Percentiles rank a stretch among this genome's conserved stretches.
phyloP scores from a whole-genome alignment of 2,113 vertebrate species.

The Saimiri boliviensis region DNA sequence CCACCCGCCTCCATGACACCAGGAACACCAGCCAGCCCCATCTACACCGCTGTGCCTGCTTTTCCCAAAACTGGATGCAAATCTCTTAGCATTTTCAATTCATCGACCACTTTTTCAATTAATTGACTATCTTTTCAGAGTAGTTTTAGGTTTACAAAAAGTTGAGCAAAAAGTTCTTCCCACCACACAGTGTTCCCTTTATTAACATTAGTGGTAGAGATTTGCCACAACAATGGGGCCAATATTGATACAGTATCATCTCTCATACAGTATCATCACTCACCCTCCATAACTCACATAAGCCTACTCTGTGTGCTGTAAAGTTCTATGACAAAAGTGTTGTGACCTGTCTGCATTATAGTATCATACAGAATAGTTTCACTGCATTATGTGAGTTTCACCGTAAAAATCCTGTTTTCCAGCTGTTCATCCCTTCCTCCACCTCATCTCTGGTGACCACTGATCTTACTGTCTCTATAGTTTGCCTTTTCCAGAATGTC shows the following conservation, averaged over 20 bases:
- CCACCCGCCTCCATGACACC: fast-evolving
- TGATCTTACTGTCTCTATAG: background rate
- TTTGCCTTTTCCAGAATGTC: background rate
- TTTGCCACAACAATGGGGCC: fast-evolving
- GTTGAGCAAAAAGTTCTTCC: background rate
- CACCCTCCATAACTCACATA: background rate
- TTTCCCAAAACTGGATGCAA: background rate
- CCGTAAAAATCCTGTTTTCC: background rate
- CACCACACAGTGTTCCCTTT: background rate
- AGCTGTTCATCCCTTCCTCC: background rate
- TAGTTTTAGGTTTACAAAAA: background rate
- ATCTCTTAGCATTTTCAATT: background rate
- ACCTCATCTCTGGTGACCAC: too few species aligned
- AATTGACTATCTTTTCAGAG: background rate
- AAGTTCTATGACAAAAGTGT: background rate
- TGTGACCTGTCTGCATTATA: background rate
- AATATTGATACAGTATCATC: fast-evolving
- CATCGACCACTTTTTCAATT: background rate
- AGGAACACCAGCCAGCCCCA: fast-evolving
- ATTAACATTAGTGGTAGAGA: too few species aligned
- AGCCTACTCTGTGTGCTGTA: background rate
- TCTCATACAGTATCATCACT: fast-evolving
- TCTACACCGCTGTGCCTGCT: fast-evolving
- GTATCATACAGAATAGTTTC: background rate
- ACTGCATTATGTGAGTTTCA: background rate